phyloP scores from a whole-genome alignment of 2,113 vertebrate species.

The Ibidorhyncha struthersii region DNA sequence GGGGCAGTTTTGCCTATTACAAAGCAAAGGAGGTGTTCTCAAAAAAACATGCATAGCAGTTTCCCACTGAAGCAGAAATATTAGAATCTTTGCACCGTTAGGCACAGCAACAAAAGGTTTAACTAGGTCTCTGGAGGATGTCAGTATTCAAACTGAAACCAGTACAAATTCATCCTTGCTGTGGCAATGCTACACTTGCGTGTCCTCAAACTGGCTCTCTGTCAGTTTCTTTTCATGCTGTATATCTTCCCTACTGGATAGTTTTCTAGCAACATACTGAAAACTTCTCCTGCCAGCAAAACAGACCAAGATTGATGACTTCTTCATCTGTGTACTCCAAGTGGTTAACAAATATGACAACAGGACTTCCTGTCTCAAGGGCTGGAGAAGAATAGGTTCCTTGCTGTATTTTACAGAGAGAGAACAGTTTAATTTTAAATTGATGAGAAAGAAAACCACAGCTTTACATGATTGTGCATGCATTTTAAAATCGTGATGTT shows the following conservation, averaged over 20 bases:
- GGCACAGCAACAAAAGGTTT: not conserved
- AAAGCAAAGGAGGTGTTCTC: not conserved
- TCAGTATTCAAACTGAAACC: not conserved
- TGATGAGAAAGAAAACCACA: not conserved
- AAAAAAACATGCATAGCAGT: not conserved
- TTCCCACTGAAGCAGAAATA: not conserved
- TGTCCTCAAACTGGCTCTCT: not conserved
- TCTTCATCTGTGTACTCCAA: not conserved
- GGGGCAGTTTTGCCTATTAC: not conserved
- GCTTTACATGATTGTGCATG: not conserved
- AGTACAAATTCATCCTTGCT: not conserved
- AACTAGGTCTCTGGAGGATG: not conserved
- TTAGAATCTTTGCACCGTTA: not conserved
- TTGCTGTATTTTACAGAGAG: not conserved
- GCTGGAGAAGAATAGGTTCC: not conserved
- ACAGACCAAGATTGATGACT: not conserved
- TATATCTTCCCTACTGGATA: not conserved
- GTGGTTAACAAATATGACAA: not conserved
- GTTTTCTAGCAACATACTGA: not conserved
- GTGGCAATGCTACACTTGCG: not conserved
- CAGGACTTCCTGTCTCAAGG: not conserved
- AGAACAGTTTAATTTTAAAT: not conserved
- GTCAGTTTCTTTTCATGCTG: not conserved
- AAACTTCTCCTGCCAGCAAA: conserved; percentile 16
- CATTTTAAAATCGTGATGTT: not conserved